Evolutionary conservation across 1,140 invertebrate genomes (phyloP).

Genomic region (Dinoponera quadriceps): DNA sequence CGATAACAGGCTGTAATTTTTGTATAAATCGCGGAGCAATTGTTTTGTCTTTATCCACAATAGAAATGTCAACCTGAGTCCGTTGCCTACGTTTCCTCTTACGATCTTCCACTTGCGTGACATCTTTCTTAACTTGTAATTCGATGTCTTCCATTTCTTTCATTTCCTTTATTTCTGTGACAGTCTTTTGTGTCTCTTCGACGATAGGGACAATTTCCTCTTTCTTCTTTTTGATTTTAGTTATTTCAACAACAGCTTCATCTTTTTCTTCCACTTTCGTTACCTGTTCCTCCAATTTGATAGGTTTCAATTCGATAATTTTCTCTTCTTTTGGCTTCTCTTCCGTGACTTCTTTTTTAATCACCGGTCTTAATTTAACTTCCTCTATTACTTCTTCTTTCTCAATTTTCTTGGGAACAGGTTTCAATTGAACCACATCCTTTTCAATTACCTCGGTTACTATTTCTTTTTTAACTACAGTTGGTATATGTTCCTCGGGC

Average conservation of each 20-base stretch:
- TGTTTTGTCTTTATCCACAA: slow-evolving; percentile 83
- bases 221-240: slow-evolving; percentile 61
- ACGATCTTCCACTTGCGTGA: slow-evolving; percentile 64
- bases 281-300: slow-evolving; percentile 76
- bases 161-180: slow-evolving; percentile 24
- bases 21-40: slow-evolving; percentile 90
- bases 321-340: slow-evolving; percentile 79
- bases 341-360: slow-evolving; percentile 75
- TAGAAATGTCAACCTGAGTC: slow-evolving; percentile 86
- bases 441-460: slow-evolving; percentile 25
- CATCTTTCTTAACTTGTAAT: slow-evolving; percentile 23
- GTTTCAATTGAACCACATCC: slow-evolving; percentile 28
- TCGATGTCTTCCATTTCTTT: slow-evolving; percentile 11
- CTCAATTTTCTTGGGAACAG: not conserved
- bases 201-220: slow-evolving; percentile 43
- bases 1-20: slow-evolving; percentile 89
- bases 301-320: slow-evolving; percentile 82
- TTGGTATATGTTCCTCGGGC: not conserved
- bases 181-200: slow-evolving; percentile 58
- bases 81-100: slow-evolving; percentile 80
- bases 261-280: slow-evolving; percentile 70
- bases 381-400: slow-evolving; percentile 29
- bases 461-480: slow-evolving; percentile 7
- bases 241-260: slow-evolving; percentile 72
- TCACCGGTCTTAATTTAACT: slow-evolving; percentile 57